These are phyloP conservation scores for Sebastes variabilis DNA, from an alignment of 2,797 vertebrate species.

Conservation along the genomic window DNA sequence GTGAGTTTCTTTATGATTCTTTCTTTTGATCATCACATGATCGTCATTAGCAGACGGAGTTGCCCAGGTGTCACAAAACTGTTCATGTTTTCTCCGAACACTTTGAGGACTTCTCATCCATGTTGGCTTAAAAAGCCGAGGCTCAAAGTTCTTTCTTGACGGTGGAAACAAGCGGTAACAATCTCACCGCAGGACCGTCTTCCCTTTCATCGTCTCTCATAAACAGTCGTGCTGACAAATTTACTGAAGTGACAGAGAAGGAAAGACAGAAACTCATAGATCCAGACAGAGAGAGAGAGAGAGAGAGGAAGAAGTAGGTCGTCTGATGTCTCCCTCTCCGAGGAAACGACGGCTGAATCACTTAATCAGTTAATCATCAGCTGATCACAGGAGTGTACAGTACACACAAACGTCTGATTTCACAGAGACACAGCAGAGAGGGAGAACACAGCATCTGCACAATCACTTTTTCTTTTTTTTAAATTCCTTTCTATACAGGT, in stretches of 20 bases:
- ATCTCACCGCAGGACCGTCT: neutral
- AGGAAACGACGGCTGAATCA: slow-evolving; percentile 7
- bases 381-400: slow-evolving; percentile 29
- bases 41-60: neutral
- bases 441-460: neutral
- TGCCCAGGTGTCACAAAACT: neutral
- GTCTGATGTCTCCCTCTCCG: slow-evolving; percentile 22
- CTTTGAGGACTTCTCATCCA: neutral
- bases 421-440: neutral
- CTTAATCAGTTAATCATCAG: slow-evolving; percentile 36
- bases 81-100: neutral
- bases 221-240: neutral
- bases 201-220: neutral
- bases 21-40: neutral
- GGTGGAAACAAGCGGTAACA: neutral
- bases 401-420: slow-evolving; percentile 11
- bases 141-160: neutral
- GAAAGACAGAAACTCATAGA: neutral
- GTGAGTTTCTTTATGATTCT: neutral
- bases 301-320: neutral
- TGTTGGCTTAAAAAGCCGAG: neutral
- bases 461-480: neutral
- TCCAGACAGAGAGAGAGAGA: neutral
- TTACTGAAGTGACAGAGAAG: neutral
- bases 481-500: neutral